phyloP scores from a whole-genome alignment of 2,888 invertebrate species.

The Charanyca ferruginea region DNA sequence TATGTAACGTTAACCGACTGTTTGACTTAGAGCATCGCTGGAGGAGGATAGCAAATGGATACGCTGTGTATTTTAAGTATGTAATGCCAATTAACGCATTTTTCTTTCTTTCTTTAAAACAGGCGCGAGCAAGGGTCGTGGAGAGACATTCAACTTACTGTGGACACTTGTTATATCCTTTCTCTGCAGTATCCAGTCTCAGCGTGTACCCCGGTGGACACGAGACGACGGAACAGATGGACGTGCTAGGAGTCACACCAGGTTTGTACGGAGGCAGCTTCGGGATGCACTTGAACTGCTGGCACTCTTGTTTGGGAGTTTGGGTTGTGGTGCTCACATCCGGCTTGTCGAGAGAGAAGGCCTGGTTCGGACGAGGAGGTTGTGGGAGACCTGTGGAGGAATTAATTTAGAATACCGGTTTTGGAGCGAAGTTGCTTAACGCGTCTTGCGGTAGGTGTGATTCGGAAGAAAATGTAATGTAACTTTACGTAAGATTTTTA shows the following conservation, averaged over 20 bases:
- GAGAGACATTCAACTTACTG: slow-evolving; percentile 81
- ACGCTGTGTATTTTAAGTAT: no score
- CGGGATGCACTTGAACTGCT: slow-evolving; percentile 90
- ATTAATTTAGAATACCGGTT: not conserved
- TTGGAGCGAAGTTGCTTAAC: no score
- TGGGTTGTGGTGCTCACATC: slow-evolving; percentile 51
- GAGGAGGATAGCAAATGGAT: no score
- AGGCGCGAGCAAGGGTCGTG: no score
- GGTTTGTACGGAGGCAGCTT: slow-evolving; percentile 84
- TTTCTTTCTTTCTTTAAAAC: no score
- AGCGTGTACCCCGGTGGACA: slow-evolving; percentile 92
- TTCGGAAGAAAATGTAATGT: no score
- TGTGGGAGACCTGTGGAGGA: slow-evolving; percentile 63
- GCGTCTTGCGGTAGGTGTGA: no score
- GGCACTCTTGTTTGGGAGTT: slow-evolving; percentile 79
- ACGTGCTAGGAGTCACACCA: slow-evolving; percentile 61
- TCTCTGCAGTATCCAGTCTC: slow-evolving; percentile 81
- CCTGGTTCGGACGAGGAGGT: slow-evolving; percentile 72
- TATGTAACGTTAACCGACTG: no score
- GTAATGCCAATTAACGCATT: no score
- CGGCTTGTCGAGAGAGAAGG: slow-evolving; percentile 82
- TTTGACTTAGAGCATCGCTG: no score
- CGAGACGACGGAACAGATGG: slow-evolving; percentile 83
- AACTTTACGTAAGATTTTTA: no score
- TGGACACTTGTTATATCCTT: slow-evolving; percentile 83